Percentiles rank a stretch among this genome's conserved stretches.
phyloP scores from a whole-genome alignment of 2,113 vertebrate genomes.

The Cyrtonyx montezumae region DNA sequence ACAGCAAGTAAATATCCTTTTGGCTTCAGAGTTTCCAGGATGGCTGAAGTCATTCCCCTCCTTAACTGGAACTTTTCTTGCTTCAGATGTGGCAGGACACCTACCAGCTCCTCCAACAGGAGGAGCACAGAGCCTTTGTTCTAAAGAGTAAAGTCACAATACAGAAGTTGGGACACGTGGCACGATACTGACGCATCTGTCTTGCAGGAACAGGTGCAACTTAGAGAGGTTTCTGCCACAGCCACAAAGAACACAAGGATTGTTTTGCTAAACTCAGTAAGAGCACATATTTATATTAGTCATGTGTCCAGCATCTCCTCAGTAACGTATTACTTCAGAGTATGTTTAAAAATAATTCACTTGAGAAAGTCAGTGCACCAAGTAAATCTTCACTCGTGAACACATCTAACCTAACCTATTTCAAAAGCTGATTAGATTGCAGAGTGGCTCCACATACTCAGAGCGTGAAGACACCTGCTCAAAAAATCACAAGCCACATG shows the following conservation, averaged over 20 bases:
- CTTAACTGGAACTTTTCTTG: neutral
- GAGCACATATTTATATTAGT: neutral
- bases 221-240: neutral
- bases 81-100: neutral
- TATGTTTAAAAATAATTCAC: neutral
- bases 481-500: neutral
- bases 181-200: neutral
- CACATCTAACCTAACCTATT: neutral
- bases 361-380: neutral
- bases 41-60: neutral
- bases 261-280: neutral
- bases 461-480: neutral
- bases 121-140: neutral
- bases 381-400: neutral
- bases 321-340: neutral
- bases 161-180: neutral
- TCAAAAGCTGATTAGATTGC: neutral
- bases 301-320: neutral
- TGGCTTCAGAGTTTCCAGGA: conserved; percentile 42
- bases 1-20: conserved; percentile 62
- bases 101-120: neutral
- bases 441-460: neutral
- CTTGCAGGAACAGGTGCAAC: conserved; percentile 35
- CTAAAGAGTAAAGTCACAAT: neutral
- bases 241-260: neutral